Evolutionary conservation across 2,888 invertebrate genomes (phyloP), one percentile per base, ranked within the genome.

Genomic region (Apotomis turbidana): DNA sequence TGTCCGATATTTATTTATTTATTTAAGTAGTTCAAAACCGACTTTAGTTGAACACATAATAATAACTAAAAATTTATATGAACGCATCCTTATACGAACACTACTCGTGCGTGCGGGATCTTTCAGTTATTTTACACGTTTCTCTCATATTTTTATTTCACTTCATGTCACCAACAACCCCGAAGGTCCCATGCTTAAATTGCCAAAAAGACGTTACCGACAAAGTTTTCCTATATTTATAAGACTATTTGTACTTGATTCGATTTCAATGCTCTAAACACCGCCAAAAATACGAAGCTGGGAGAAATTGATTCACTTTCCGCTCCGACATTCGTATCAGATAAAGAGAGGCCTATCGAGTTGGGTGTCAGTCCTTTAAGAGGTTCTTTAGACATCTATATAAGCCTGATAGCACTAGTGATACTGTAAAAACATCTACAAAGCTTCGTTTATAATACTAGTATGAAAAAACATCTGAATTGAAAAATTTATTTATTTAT

Each of bases 261-360:
- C 36, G 8, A 49, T 5, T 6, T 36, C 6, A 12, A 3, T n/a
- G 51, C 8, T 13, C 44, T 36, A 13, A 52, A 27, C 38, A 57
- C 3, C 46, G 10, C 15, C 12, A 46, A n/a, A 61, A 62, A 62
- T 62, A 62, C 49, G 62, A 62, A 63, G 36, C 52, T 38, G 10
- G 13, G 38, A 63, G 13, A 51, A 52, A 38, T 38, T 36, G 62
- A 38, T 63, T 41, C 38, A n/a, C 13, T 15, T 10, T 63, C 38
- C 52, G 38, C 38, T 58, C n/a, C 5, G 36, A 38, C 36, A 36
- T 41, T 44, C 0, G 41, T 13, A 52, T 38, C 8, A 9, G 36
- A 63, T 52, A 15, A 51, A 38, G 9, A 52, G 8, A 63, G 52
- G 51, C 38, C 63, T 52, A 52, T 52, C 38, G 62, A 38, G 13